phyloP scores from a whole-genome alignment of 2,888 invertebrate genomes.

The Galeopsomyia nigrocyanea region DNA sequence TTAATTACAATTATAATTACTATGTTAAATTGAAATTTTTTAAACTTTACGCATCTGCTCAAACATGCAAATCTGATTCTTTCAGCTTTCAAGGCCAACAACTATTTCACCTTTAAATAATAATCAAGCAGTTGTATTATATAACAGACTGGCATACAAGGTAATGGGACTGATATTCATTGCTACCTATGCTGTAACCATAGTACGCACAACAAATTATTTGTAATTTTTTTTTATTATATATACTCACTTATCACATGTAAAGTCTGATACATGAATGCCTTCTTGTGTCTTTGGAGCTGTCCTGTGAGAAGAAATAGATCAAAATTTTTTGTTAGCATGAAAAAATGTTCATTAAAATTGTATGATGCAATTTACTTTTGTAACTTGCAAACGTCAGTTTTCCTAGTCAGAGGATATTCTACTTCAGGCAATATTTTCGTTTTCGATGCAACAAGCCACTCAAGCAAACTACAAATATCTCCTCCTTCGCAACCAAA shows the following conservation, averaged over 20 bases:
- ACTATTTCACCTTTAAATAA: constrained; percentile 21
- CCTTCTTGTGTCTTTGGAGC: constrained; percentile 50
- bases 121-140: constrained; percentile 21
- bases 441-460: constrained; percentile 75
- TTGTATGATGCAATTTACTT: constrained; percentile 58
- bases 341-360: constrained; percentile 15
- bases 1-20: too few species aligned
- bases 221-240: constrained; percentile 20
- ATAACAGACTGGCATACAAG: constrained; percentile 21
- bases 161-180: too few species aligned
- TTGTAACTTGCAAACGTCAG: constrained; percentile 69
- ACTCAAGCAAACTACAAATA: constrained; percentile 82
- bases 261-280: constrained; percentile 62
- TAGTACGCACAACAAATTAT: too few species aligned
- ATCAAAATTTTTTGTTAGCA: constrained; percentile 4
- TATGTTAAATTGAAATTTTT: too few species aligned
- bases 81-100: constrained; percentile 31
- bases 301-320: constrained; percentile 56
- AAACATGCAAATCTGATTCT: too few species aligned
- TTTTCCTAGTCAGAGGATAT: constrained; percentile 76
- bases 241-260: constrained; percentile 77
- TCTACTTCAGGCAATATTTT: constrained; percentile 72
- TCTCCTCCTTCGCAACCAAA: constrained; percentile 86
- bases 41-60: too few species aligned
- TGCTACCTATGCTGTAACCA: too few species aligned